Conservation (phyloP, 2,113 vertebrate genomes). For the Mirounga angustirostris region DNA sequence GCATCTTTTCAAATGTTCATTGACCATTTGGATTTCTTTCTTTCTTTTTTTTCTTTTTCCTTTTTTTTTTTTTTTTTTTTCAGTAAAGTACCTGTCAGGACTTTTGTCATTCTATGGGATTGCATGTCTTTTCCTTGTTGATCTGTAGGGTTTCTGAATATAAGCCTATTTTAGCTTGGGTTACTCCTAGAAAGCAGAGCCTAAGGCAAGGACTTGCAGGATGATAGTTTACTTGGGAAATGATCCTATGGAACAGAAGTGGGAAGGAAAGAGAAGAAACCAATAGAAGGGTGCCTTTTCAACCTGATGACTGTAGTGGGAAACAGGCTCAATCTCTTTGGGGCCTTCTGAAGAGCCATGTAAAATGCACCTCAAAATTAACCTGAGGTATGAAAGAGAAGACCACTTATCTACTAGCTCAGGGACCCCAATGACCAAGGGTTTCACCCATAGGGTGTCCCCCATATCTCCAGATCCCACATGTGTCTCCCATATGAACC, state of each 20-base stretch:
- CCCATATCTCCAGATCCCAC: background rate
- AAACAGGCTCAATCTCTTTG: background rate
- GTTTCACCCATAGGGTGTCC: background rate
- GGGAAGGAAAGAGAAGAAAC: background rate
- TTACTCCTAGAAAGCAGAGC: background rate
- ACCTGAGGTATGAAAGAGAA: background rate
- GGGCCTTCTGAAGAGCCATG: background rate
- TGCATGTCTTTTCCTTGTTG: background rate
- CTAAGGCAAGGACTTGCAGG: background rate
- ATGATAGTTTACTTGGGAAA: background rate
- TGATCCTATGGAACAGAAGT: background rate
- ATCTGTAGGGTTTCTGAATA: background rate
- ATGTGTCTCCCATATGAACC: background rate
- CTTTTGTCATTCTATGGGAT: background rate
- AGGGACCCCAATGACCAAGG: background rate
- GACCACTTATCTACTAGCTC: background rate
- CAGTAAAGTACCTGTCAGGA: background rate
- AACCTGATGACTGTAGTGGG: background rate
- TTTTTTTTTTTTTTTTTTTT: background rate
- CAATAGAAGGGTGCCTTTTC: background rate
- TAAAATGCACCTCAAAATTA: slow-evolving; percentile 28
- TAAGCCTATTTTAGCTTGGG: background rate
- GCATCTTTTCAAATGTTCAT: background rate
- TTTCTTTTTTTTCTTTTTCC: no score
- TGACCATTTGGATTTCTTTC: background rate